Conservation (phyloP, 1,140 invertebrate species). For the Listronotus bonariensis region DNA sequence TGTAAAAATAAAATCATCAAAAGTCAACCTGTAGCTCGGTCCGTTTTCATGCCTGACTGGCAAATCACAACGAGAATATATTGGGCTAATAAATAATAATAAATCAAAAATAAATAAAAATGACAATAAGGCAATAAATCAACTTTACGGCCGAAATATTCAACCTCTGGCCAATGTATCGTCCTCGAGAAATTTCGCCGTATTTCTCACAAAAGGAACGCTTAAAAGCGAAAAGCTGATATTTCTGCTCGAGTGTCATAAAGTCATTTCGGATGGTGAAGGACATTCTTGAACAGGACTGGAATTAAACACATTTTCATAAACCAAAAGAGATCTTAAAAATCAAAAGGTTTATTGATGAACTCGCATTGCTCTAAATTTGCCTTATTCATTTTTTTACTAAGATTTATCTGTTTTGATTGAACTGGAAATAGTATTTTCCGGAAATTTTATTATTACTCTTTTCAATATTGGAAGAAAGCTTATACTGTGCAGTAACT, state of each 20-base stretch:
- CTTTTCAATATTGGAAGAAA: too few species aligned
- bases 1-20: too few species aligned
- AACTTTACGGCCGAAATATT: constrained; percentile 15
- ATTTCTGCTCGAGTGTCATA: not conserved
- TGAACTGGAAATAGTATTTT: too few species aligned
- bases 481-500: too few species aligned
- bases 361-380: too few species aligned
- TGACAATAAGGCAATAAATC: constrained; percentile 27
- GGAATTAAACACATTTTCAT: not conserved
- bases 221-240: not conserved
- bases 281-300: not conserved
- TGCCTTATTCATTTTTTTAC: too few species aligned
- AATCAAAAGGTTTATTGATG: too few species aligned
- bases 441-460: too few species aligned
- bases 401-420: too few species aligned
- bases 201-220: constrained; percentile 16
- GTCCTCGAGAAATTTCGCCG: constrained; percentile 7
- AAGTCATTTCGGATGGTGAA: constrained; percentile 4
- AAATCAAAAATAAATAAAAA: constrained; percentile 32
- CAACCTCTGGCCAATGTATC: constrained; percentile 16
- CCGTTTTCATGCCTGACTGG: constrained; percentile 1
- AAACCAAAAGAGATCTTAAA: too few species aligned
- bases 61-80: constrained; percentile 21
- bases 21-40: not conserved
- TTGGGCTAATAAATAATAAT: constrained; percentile 28